Conservation (phyloP, 2,113 vertebrate genomes). For the Brachyhypopomus occidentalis region DNA sequence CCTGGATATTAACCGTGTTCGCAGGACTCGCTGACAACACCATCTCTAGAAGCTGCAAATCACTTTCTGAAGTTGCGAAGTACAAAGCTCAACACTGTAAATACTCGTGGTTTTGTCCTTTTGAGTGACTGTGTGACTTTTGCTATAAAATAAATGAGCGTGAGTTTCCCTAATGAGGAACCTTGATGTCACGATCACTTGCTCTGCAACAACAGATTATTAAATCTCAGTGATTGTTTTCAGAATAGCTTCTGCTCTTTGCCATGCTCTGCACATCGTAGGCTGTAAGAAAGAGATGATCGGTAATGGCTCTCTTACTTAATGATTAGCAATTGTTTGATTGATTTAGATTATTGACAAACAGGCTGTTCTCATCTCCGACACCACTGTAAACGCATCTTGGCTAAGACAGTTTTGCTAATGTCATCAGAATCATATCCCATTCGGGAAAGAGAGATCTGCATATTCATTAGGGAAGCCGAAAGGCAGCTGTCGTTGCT, state of each 20-base stretch:
- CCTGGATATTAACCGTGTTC: constrained; percentile 32
- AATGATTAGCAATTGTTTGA: constrained; percentile 3
- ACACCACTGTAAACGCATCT: neutral
- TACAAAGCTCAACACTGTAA: neutral
- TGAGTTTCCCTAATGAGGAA: no score
- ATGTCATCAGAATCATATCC: neutral
- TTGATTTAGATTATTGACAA: constrained; percentile 21
- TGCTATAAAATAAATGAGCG: no score
- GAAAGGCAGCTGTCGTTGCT: constrained; percentile 19
- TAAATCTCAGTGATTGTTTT: no score
- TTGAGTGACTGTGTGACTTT: no score
- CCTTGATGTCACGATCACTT: no score
- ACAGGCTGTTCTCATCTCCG: constrained; percentile 16
- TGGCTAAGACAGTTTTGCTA: neutral
- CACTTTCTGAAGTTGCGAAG: constrained; percentile 24
- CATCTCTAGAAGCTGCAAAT: neutral
- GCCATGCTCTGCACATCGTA: no score
- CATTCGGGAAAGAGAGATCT: constrained; percentile 27
- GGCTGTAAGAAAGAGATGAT: no score
- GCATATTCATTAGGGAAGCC: constrained; percentile 24
- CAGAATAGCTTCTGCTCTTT: no score
- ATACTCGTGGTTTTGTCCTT: no score
- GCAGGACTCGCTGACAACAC: constrained; percentile 23
- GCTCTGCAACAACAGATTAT: no score
- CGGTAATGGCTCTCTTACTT: neutral